Evolutionary conservation across 2,113 vertebrate species (phyloP).

Genomic region (Corythaeola cristata): DNA sequence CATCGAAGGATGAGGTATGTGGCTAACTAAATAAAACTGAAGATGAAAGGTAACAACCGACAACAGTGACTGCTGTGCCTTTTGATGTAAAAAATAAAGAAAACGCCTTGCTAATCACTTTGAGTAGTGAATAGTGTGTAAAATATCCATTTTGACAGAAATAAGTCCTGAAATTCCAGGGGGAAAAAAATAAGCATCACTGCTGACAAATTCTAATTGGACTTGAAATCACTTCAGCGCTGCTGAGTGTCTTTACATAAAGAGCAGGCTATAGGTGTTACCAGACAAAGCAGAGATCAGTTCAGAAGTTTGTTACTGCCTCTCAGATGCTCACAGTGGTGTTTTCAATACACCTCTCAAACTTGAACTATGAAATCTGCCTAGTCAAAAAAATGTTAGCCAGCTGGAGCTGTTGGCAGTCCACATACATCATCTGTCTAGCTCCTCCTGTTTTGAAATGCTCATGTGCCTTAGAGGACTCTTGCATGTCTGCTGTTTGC

Average conservation of each 20-base stretch:
- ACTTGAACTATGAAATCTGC: not conserved
- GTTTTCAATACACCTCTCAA: not conserved
- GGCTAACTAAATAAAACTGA: not conserved
- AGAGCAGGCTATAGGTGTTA: not conserved
- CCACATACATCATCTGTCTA: not conserved
- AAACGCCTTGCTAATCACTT: not conserved
- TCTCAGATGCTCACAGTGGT: not conserved
- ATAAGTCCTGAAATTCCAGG: not conserved
- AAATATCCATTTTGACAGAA: not conserved
- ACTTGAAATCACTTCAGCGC: not conserved
- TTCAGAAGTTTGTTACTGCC: not conserved
- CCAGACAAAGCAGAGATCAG: not conserved
- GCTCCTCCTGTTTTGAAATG: not conserved
- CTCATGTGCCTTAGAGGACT: not conserved
- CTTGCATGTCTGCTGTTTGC: not conserved
- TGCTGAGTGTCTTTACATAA: not conserved
- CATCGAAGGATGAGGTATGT: constrained; percentile 89
- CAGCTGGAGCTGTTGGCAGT: not conserved
- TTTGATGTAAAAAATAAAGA: not conserved
- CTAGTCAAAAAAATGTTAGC: not conserved
- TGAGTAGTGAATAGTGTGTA: not conserved
- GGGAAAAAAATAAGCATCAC: not conserved
- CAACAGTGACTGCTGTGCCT: not conserved
- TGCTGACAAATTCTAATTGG: not conserved
- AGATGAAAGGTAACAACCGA: not conserved